These are phyloP conservation scores for Platichthys stellatus DNA, from an alignment of 2,113 vertebrate genomes.

Conservation along the genomic window DNA sequence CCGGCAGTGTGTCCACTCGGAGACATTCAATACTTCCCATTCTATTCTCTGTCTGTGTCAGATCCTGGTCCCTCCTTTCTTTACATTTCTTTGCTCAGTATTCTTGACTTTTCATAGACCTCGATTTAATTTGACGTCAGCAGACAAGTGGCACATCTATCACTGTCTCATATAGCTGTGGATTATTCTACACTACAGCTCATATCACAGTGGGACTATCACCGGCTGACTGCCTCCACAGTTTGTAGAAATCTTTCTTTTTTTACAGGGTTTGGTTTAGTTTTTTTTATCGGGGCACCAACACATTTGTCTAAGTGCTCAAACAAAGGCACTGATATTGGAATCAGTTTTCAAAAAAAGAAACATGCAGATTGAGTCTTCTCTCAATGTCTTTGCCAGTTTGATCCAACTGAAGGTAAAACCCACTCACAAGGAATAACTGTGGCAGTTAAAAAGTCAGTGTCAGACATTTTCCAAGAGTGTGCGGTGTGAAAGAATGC, in stretches of 20 bases:
- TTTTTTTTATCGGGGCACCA: not conserved
- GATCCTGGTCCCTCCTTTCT: not conserved
- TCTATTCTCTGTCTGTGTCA: not conserved
- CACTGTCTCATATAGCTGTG: not conserved
- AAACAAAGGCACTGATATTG: not conserved
- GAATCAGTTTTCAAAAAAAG: not conserved
- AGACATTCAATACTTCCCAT: not conserved
- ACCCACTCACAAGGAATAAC: not conserved
- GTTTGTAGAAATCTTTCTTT: not conserved
- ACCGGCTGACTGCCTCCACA: not conserved
- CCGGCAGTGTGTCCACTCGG: not conserved
- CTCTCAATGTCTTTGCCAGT: not conserved
- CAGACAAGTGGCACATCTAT: not conserved
- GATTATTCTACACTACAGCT: constrained; percentile 10
- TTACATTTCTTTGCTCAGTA: too few species aligned
- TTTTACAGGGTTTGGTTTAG: too few species aligned
- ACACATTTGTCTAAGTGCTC: not conserved
- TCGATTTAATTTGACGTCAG: not conserved
- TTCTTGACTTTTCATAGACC: too few species aligned
- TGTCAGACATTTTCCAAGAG: constrained; percentile 21
- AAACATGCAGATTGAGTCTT: constrained; percentile 4
- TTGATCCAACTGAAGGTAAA: constrained; percentile 1
- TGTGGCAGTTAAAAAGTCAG: constrained; percentile 4
- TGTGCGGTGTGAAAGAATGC: constrained; percentile 14
- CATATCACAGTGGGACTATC: constrained; percentile 6